Percentiles rank a stretch among this genome's conserved stretches.
These are phyloP conservation scores for Gavialis gangeticus DNA, from an alignment of 2,113 vertebrate genomes.

Conservation along the genomic window DNA sequence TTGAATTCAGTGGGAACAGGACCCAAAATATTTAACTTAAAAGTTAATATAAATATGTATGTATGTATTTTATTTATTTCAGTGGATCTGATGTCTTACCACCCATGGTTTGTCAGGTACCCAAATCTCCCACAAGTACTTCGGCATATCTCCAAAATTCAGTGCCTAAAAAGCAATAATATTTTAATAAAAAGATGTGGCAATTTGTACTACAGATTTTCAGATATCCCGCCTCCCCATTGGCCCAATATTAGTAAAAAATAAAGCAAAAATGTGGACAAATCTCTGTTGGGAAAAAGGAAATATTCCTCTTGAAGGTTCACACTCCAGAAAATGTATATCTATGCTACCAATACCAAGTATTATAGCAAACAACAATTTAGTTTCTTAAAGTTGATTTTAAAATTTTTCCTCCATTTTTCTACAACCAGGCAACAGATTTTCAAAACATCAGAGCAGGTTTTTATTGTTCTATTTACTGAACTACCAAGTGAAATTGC, in stretches of 20 bases:
- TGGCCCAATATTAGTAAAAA: not conserved
- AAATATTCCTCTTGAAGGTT: not conserved
- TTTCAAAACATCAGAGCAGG: not conserved
- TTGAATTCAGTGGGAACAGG: slow-evolving; percentile 3
- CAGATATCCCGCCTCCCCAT: slow-evolving; percentile 35
- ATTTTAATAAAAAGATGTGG: slow-evolving; percentile 70
- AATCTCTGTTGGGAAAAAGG: not conserved
- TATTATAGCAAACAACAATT: not conserved
- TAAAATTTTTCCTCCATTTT: not conserved
- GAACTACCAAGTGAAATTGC: slow-evolving; percentile 39
- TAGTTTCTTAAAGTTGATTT: slow-evolving; percentile 2
- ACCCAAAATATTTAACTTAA: slow-evolving; percentile 23
- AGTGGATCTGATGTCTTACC: slow-evolving; percentile 65
- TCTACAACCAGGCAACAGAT: slow-evolving; percentile 10
- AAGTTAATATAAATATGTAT: not conserved
- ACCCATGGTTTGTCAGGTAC: slow-evolving; percentile 62
- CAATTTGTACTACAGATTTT: slow-evolving; percentile 30
- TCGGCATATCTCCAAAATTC: slow-evolving; percentile 70
- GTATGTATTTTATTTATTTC: slow-evolving; percentile 26
- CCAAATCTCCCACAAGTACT: slow-evolving; percentile 68
- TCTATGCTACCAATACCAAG: not conserved
- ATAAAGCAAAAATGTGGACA: not conserved
- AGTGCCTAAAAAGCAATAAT: slow-evolving; percentile 71
- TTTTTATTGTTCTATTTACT: slow-evolving; percentile 59
- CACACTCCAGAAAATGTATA: not conserved